These are phyloP conservation scores for Ianthella basta DNA, from an alignment of 37 sponge, comb jelly and placozoan genomes.

Conservation along the genomic window DNA sequence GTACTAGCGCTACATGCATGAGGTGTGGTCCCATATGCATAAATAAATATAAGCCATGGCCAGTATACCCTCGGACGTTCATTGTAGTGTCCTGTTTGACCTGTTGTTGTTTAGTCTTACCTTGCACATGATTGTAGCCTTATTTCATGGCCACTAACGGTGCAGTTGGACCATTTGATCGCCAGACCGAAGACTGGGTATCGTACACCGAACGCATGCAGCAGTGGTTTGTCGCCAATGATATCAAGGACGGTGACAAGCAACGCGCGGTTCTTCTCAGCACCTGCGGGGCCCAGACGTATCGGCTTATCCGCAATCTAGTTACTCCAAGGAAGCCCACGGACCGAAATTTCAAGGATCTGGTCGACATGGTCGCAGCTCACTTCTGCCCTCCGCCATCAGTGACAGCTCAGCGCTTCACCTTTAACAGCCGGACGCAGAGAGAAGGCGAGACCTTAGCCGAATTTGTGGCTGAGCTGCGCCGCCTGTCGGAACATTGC, in stretches of 20 bases:
- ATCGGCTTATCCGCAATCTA: not conserved
- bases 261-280: not conserved
- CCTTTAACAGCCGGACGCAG: not conserved
- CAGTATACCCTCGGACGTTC: too few species aligned
- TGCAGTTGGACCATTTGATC: not conserved
- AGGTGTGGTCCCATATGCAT: too few species aligned
- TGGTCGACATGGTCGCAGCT: not conserved
- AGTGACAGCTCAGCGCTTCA: not conserved
- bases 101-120: too few species aligned
- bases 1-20: too few species aligned
- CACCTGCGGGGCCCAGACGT: not conserved
- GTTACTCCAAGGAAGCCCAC: not conserved
- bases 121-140: too few species aligned
- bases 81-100: too few species aligned
- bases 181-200: not conserved
- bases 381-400: not conserved
- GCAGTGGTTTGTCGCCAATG: not conserved
- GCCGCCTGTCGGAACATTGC: not conserved
- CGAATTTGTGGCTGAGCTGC: slow-evolving; percentile 7
- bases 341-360: not conserved
- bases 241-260: not conserved
- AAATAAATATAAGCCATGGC: too few species aligned
- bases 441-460: not conserved
- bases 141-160: slow-evolving; percentile 10
- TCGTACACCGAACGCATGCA: not conserved